Percentiles rank a stretch among this genome's conserved stretches.
Conservation (phyloP, 2,888 invertebrate genomes). For the Sisyra nigra region DNA sequence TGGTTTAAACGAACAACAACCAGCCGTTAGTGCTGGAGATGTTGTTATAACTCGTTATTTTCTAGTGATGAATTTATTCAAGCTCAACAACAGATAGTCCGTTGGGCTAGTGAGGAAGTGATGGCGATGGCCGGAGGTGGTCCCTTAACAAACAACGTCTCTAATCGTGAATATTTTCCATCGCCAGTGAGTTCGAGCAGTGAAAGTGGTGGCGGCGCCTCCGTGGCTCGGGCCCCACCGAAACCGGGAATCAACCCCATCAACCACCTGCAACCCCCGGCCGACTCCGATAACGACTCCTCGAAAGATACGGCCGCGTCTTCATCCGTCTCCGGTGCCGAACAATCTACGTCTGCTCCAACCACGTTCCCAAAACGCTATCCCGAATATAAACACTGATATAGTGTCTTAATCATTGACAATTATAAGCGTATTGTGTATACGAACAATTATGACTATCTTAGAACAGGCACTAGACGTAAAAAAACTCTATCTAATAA, state of each 20-base stretch:
- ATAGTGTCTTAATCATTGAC: constrained; percentile 11
- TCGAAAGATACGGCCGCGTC: constrained; percentile 23
- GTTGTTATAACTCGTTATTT: constrained; percentile 68
- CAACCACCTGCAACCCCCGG: constrained; percentile 27
- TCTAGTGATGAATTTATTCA: constrained; percentile 95
- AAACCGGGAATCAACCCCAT: constrained; percentile 19
- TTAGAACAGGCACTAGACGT: constrained; percentile 1
- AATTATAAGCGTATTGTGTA: constrained; percentile 2
- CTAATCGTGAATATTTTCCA: constrained; percentile 38
- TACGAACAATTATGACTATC: constrained; percentile 1
- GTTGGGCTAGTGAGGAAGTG: constrained; percentile 84
- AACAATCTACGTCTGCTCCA: constrained; percentile 30
- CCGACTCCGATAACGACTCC: constrained; percentile 17
- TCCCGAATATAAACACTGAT: constrained; percentile 68
- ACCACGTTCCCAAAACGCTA: constrained; percentile 41
- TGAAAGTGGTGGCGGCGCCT: constrained; percentile 33
- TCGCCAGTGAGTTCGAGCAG: constrained; percentile 35
- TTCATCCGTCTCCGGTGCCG: constrained; percentile 23
- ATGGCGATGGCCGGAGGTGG: constrained; percentile 46
- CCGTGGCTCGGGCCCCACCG: constrained; percentile 19
- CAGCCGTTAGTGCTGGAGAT: constrained; percentile 27
- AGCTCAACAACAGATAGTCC: constrained; percentile 92
- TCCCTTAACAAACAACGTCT: constrained; percentile 29
- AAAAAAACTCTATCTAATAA: constrained; percentile 2
- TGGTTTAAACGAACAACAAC: constrained; percentile 13